phyloP scores from a whole-genome alignment of 2,797 vertebrate genomes.

The Gila robusta region DNA sequence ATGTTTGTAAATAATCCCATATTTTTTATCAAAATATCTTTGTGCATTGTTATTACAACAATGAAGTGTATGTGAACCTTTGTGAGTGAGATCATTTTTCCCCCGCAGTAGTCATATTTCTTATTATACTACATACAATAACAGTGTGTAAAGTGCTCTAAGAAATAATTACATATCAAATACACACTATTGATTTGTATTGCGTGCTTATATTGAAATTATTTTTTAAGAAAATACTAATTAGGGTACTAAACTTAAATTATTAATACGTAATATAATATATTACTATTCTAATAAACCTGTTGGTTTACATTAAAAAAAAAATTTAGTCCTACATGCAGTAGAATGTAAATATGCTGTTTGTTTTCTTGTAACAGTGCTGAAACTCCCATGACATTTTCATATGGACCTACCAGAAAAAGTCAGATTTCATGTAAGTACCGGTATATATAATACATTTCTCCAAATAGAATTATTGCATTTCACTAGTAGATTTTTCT shows the following conservation, averaged over 20 bases:
- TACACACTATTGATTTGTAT: background rate
- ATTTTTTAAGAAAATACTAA: background rate
- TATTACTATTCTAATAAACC: background rate
- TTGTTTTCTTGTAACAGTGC: background rate
- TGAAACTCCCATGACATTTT: background rate
- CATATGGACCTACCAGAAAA: background rate
- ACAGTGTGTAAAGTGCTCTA: background rate
- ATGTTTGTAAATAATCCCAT: background rate
- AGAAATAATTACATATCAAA: background rate
- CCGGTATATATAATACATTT: background rate
- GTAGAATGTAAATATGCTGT: background rate
- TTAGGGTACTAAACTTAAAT: no score
- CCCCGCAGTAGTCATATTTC: background rate
- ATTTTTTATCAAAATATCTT: background rate
- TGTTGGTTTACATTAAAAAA: background rate
- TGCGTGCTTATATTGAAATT: background rate
- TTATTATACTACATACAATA: background rate
- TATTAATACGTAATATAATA: background rate
- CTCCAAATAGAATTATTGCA: background rate
- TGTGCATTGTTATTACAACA: background rate
- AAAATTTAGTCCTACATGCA: background rate
- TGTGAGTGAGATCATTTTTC: background rate
- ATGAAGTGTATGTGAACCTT: background rate
- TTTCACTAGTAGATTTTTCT: background rate
- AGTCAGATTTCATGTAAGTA: background rate